Evolutionary conservation across 2,888 invertebrate species (phyloP), one percentile per base, ranked within the genome.

Genomic region (Andrena minutula): DNA sequence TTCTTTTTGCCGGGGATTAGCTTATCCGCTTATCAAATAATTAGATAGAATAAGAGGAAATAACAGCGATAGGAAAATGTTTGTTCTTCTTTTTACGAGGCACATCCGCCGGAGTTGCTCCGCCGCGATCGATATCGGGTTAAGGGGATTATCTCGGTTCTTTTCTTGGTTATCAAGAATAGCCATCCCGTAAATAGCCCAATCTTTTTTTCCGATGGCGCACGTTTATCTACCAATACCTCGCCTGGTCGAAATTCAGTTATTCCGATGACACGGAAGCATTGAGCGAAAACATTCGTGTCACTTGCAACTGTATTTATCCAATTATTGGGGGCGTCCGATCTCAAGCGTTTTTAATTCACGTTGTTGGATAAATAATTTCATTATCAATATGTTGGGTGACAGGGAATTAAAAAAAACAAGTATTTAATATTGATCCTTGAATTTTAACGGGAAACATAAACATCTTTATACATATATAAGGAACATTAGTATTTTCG

Each of bases 71-170:
- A 2, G 49, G 58, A 51, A 60, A 41, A 65, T 60, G 35, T 79
- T 77, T 70, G 64, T 20, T 77, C 41, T 23, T 2, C 41, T 30
- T 32, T 56, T 20, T 4, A 3, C 47, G 10, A 47, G 63, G 47
- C 12, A 26, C 10, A 28, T 10, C 20, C 23, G 4, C 10, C 30
- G 49, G 8, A 10, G 6, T 53, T 47, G 32, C 28, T 30, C 20
- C 35, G 49, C 8, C 30, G 10, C 41, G 35, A 61, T 74, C 66
- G 30, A 77, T 75, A 75, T 74, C 60, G 23, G 32, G n/a, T 35
- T 53, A 56, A 68, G 1, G 7, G 20, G 53, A n/a, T 26, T 20
- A n/a, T 26, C 60, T 41, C 30, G 1, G 20, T 68, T 30, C 30
- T 12, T 51, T 58, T 8, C 12, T 20, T 16, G 20, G 2, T 70